A percentile compares a stretch with the other conserved stretches of the same genome.
Conservation (phyloP, 2,113 vertebrate genomes). For the Boulengeromyrus knoepffleri region DNA sequence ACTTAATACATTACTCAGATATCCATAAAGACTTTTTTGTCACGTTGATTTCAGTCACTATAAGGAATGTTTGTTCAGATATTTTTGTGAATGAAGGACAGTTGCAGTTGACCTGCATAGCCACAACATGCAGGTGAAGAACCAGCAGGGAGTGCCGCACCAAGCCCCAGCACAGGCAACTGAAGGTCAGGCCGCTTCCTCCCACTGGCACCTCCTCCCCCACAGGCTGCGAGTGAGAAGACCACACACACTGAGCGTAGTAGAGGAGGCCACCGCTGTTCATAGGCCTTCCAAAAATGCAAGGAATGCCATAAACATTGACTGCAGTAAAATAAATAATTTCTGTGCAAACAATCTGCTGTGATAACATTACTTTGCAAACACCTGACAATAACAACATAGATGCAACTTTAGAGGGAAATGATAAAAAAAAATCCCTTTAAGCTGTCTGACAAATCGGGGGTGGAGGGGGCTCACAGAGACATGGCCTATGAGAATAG, state of each 20-base stretch:
- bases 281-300: conserved; percentile 41
- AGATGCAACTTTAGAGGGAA: background rate
- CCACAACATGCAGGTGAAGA: background rate
- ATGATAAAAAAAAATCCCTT: conserved; percentile 16
- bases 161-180: background rate
- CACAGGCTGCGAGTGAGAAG: conserved; percentile 53
- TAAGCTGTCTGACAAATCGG: background rate
- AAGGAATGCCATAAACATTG: conserved; percentile 69
- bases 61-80: background rate
- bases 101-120: background rate
- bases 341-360: conserved; percentile 30
- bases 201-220: conserved; percentile 26
- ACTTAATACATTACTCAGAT: background rate
- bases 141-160: background rate
- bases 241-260: conserved; percentile 58
- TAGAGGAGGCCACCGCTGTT: background rate
- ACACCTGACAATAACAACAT: conserved; percentile 31
- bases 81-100: background rate
- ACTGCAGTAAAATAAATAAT: conserved; percentile 48
- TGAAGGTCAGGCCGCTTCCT: conserved; percentile 19
- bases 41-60: background rate
- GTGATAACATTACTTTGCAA: conserved; percentile 24
- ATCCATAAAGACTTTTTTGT: background rate
- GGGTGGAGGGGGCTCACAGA: background rate
- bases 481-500: background rate